phyloP scores from a whole-genome alignment of 2,888 invertebrate genomes.

The Oscheius sp. region DNA sequence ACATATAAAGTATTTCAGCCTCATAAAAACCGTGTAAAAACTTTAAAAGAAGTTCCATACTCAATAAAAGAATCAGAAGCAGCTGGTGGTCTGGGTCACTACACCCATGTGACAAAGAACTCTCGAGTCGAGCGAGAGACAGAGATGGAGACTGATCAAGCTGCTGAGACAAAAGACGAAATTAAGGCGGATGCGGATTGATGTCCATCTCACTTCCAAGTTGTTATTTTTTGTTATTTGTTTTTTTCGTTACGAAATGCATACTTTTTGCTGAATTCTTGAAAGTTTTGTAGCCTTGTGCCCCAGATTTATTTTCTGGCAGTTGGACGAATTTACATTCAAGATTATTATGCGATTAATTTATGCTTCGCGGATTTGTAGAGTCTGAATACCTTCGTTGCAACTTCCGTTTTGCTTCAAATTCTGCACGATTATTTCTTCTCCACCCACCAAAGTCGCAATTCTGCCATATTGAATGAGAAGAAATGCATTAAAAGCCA shows the following conservation, averaged over 20 bases:
- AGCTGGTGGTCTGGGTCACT: conserved; percentile 68
- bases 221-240: conserved; percentile 84
- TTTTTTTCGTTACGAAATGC: conserved; percentile 98
- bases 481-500: too few relatives aligned
- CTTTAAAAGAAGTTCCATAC: conserved; percentile 69
- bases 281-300: conserved; percentile 77
- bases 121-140: conserved; percentile 34
- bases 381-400: too few relatives aligned
- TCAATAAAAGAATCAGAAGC: conserved; percentile 69
- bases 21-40: conserved; percentile 68
- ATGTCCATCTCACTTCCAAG: not conserved
- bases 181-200: not conserved
- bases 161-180: conserved; percentile 16
- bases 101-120: conserved; percentile 53
- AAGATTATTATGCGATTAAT: too few relatives aligned
- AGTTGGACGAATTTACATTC: too few relatives aligned
- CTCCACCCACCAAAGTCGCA: too few relatives aligned
- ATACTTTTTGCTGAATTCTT: too few relatives aligned
- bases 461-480: too few relatives aligned
- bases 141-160: conserved; percentile 27
- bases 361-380: too few relatives aligned
- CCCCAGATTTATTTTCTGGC: too few relatives aligned
- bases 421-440: too few relatives aligned
- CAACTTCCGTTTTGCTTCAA: too few relatives aligned
- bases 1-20: conserved; percentile 32